Conservation (phyloP, 1,140 invertebrate species). For the Psix sp. region DNA sequence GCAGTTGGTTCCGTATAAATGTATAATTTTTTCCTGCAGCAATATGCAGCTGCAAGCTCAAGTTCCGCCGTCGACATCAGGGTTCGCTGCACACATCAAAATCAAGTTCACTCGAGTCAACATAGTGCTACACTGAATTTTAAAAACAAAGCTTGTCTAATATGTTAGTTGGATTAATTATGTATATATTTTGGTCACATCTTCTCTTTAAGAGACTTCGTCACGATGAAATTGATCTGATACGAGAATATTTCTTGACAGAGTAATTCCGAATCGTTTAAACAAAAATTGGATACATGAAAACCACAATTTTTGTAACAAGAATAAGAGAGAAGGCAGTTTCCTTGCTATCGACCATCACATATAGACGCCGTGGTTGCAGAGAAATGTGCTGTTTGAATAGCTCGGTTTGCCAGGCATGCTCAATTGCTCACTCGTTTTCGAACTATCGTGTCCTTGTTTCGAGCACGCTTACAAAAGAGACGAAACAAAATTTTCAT, state of each 20-base stretch:
- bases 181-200: neutral
- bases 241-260: neutral
- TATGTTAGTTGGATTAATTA: neutral
- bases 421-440: too few relatives aligned
- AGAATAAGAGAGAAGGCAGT: conserved; percentile 3
- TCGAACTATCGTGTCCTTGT: conserved; percentile 4
- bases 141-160: neutral
- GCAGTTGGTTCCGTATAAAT: neutral
- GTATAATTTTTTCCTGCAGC: neutral
- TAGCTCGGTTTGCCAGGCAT: neutral
- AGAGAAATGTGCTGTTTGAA: conserved; percentile 4
- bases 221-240: too few relatives aligned
- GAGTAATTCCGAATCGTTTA: neutral
- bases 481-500: too few relatives aligned
- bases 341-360: conserved; percentile 15
- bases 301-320: neutral
- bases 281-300: conserved; percentile 5
- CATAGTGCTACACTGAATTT: conserved; percentile 13
- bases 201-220: too few relatives aligned
- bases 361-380: conserved; percentile 11
- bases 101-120: conserved; percentile 17
- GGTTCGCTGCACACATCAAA: neutral
- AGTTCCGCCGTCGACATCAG: conserved; percentile 9
- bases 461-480: neutral
- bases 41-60: neutral